A percentile compares a stretch with the other conserved stretches of the same genome.
Evolutionary conservation across 2,888 invertebrate genomes (phyloP).

Genomic region (Cataglyphis livida): DNA sequence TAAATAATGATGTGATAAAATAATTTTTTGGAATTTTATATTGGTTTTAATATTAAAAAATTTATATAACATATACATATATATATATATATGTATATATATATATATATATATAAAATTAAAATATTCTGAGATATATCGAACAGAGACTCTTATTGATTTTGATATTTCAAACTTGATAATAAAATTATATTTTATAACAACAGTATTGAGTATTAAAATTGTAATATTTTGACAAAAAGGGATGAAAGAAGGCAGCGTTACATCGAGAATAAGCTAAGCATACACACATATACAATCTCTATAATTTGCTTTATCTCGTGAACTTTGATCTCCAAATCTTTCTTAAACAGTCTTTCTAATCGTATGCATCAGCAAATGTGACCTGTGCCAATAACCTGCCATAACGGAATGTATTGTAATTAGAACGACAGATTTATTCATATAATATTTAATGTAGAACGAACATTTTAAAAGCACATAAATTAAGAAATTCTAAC

Average conservation of each 20-base stretch:
- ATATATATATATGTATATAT: too few species aligned
- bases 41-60: not conserved
- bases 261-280: slow-evolving; percentile 58
- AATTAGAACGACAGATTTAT: slow-evolving; percentile 10
- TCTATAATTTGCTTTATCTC: slow-evolving; percentile 74
- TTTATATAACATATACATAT: not conserved
- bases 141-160: not conserved
- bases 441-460: not conserved
- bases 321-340: slow-evolving; percentile 80
- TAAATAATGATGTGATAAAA: not conserved
- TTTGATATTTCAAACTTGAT: not conserved
- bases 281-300: slow-evolving; percentile 44
- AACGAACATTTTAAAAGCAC: not conserved
- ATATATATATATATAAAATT: not conserved
- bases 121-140: not conserved
- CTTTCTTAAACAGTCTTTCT: slow-evolving; percentile 58
- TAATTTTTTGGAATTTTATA: not conserved
- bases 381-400: slow-evolving; percentile 49
- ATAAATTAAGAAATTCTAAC: not conserved
- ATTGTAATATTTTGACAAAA: not conserved
- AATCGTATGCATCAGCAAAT: slow-evolving; percentile 34
- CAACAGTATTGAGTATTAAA: not conserved
- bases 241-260: slow-evolving; percentile 25
- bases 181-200: not conserved
- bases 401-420: not conserved